phyloP scores from a whole-genome alignment of 2,113 vertebrate genomes.

The Australoheros scitulus region DNA sequence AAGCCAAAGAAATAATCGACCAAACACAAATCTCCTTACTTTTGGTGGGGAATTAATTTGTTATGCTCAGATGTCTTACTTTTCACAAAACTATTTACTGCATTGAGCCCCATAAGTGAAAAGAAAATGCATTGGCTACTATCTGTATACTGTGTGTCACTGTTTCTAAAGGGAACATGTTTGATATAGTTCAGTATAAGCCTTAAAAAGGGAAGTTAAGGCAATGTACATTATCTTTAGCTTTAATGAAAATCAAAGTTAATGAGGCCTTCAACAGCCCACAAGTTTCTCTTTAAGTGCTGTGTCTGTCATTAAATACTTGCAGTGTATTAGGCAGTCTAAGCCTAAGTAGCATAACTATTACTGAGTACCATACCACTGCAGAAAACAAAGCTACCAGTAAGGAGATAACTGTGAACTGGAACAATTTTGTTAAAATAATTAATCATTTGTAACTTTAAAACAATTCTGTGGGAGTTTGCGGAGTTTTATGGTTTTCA shows the following conservation, averaged over 20 bases:
- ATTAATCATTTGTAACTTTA: constrained; percentile 9
- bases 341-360: neutral
- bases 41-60: neutral
- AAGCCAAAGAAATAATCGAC: no score
- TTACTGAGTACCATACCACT: neutral
- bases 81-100: neutral
- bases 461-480: constrained; percentile 9
- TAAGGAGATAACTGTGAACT: neutral
- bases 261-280: neutral
- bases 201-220: neutral
- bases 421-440: constrained; percentile 11
- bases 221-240: neutral
- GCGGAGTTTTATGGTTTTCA: constrained; percentile 52
- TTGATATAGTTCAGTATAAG: neutral
- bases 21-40: no score
- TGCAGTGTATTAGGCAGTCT: neutral
- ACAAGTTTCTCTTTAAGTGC: constrained; percentile 8
- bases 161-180: neutral
- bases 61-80: neutral
- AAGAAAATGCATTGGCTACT: neutral
- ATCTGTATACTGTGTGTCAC: neutral
- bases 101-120: neutral
- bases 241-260: constrained; percentile 5
- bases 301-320: constrained; percentile 8
- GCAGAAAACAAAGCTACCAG: neutral